These are phyloP conservation scores for Subanguina moxae DNA, from an alignment of 1,140 invertebrate genomes.

Conservation along the genomic window DNA sequence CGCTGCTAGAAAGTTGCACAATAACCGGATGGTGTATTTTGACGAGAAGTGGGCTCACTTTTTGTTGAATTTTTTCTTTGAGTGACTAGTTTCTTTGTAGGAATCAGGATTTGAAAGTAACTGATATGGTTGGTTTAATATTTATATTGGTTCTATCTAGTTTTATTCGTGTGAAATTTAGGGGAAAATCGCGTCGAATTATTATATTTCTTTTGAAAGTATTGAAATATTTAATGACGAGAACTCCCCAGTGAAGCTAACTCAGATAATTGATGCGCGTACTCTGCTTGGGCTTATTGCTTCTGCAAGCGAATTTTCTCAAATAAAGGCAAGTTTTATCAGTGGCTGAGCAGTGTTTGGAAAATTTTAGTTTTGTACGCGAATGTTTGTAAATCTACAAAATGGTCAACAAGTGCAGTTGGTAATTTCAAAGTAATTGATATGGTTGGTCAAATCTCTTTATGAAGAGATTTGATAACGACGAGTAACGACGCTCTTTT, in stretches of 20 bases:
- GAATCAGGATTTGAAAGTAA: conserved; percentile 64
- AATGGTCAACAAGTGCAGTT: not conserved
- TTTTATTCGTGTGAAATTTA: conserved; percentile 66
- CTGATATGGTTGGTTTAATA: no score
- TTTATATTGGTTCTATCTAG: no score
- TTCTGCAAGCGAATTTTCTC: conserved; percentile 85
- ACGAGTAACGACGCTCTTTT: no score
- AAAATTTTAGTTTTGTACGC: no score
- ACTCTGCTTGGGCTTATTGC: conserved; percentile 84
- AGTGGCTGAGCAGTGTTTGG: no score
- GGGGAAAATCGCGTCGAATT: conserved; percentile 91
- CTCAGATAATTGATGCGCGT: conserved; percentile 76
- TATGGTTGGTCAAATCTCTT: no score
- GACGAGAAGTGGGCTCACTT: conserved; percentile 22
- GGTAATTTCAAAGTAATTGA: no score
- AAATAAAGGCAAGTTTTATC: conserved; percentile 77
- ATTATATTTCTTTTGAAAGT: conserved; percentile 94
- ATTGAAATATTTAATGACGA: conserved; percentile 79
- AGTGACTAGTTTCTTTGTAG: conserved; percentile 62
- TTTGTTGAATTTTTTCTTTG: conserved; percentile 63
- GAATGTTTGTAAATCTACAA: not conserved
- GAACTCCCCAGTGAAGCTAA: conserved; percentile 63
- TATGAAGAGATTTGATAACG: no score
- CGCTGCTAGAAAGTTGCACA: conserved; percentile 79
- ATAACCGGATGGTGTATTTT: conserved; percentile 78